These are phyloP conservation scores for Camponotus floridanus DNA, from an alignment of 1,140 invertebrate species.

Conservation along the genomic window DNA sequence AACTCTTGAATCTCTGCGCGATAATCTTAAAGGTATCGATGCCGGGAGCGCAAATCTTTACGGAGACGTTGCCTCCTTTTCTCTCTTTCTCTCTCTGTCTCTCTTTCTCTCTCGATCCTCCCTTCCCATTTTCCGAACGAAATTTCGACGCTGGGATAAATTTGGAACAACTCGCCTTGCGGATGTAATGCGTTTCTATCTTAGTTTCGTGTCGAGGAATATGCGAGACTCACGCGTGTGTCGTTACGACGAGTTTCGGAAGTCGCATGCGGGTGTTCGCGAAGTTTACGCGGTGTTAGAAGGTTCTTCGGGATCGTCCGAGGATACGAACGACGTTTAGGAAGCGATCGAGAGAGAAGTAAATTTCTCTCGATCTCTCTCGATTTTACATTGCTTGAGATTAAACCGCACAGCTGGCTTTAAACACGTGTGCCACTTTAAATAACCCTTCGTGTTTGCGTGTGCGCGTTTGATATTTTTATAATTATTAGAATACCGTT, in stretches of 20 bases:
- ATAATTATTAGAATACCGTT: not conserved
- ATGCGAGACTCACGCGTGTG: slow-evolving; percentile 26
- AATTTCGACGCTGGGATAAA: slow-evolving; percentile 74
- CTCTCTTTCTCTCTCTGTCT: too few relatives aligned
- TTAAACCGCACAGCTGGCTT: not conserved
- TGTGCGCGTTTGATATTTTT: not conserved
- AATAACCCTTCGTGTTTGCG: not conserved
- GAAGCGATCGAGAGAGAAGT: not conserved
- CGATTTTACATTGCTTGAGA: not conserved
- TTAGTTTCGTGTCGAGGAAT: slow-evolving; percentile 65
- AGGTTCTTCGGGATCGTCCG: not conserved
- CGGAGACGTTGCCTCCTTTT: not conserved
- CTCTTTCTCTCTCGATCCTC: too few relatives aligned
- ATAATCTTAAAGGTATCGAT: not conserved
- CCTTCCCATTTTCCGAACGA: slow-evolving; percentile 39
- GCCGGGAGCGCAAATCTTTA: not conserved
- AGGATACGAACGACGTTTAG: not conserved
- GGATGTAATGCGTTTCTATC: slow-evolving; percentile 59
- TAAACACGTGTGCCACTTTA: slow-evolving; percentile 25
- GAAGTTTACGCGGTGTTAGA: not conserved
- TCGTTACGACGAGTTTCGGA: slow-evolving; percentile 20
- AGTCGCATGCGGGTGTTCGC: slow-evolving; percentile 17
- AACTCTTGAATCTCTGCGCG: not conserved
- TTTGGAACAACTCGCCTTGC: slow-evolving; percentile 69
- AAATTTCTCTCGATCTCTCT: not conserved